Evolutionary conservation across 2,113 vertebrate species (phyloP), one percentile per base, ranked within the genome.

Genomic region (Desmodus rotundus): DNA sequence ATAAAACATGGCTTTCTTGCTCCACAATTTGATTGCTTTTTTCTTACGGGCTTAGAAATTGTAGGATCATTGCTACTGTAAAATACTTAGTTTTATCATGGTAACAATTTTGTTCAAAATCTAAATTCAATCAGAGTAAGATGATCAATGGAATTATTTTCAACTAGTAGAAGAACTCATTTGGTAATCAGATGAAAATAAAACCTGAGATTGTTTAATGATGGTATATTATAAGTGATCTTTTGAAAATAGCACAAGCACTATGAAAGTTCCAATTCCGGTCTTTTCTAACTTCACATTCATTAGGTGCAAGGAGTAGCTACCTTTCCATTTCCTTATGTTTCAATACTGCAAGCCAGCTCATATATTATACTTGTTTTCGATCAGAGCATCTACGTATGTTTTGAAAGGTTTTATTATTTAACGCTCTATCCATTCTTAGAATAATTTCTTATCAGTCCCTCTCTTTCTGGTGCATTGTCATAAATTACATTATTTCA

Each of bases 221-320:
- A 91, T 94, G 20, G 63, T 86, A 78, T 74, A 70, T 87, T 95
- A n/a, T 74, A 93, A 89, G 52, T 61, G 87, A 89, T 97, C 82
- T 96, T 97, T 97, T 96, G 87, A 95, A 97, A 97, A 84, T 72
- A 92, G 56, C 89, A 96, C 31, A 80, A 80, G 72, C 22, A 91
- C 74, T 91, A 80, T 94, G 95, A 91, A 90, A 94, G 22, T 89
- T 82, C 67, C 50, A 92, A 65, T 89, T 94, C 93, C 0, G 1
- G n/a, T 93, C 63, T 94, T 94, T 72, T 87, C 50, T 93, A 88
- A 96, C 96, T 96, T 98, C 67, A 94, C 52, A 95, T 96, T 93
- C 80, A 93, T 97, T 95, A 90, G 81, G 76, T 96, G 22, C 47
- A 85, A 78, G 93, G 83, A 96, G 5, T 52, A 97, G 68, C 47